These are phyloP conservation scores for Neotoxoptera formosana DNA, from an alignment of 1,140 invertebrate genomes.

Conservation along the genomic window DNA sequence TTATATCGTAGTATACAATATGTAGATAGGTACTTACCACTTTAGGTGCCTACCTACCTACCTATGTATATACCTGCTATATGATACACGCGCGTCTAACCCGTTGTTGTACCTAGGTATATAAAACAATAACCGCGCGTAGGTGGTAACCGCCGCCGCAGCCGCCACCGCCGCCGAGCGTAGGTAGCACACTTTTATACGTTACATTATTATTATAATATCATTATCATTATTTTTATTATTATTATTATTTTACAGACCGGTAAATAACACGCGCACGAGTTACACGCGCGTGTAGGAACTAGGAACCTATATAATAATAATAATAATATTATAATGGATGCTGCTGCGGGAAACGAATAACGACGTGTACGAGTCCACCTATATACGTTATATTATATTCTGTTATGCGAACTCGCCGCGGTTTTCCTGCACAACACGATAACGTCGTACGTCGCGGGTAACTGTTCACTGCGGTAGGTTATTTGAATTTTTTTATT, in stretches of 20 bases:
- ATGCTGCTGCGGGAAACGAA: background rate
- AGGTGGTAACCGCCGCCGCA: slow-evolving; percentile 21
- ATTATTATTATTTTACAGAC: background rate
- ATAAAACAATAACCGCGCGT: background rate
- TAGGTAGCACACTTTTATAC: slow-evolving; percentile 6
- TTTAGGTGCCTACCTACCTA: background rate
- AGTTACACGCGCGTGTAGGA: background rate
- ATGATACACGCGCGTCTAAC: background rate
- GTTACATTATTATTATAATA: background rate
- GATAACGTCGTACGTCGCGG: background rate
- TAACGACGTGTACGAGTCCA: background rate
- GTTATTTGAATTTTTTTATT: slow-evolving; percentile 21
- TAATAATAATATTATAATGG: background rate
- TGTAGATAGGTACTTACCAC: no score
- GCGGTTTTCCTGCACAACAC: background rate
- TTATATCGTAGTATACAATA: no score
- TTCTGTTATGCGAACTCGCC: background rate
- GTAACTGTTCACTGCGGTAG: background rate
- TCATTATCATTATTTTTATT: background rate
- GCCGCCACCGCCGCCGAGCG: no score
- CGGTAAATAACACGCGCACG: background rate
- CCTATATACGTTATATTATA: background rate
- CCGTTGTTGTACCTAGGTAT: background rate
- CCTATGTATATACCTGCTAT: no score
- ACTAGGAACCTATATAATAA: background rate